A percentile compares a stretch with the other conserved stretches of the same genome.
Evolutionary conservation across 1,140 invertebrate genomes (phyloP).

Genomic region (Diachasmimorpha longicaudata): DNA sequence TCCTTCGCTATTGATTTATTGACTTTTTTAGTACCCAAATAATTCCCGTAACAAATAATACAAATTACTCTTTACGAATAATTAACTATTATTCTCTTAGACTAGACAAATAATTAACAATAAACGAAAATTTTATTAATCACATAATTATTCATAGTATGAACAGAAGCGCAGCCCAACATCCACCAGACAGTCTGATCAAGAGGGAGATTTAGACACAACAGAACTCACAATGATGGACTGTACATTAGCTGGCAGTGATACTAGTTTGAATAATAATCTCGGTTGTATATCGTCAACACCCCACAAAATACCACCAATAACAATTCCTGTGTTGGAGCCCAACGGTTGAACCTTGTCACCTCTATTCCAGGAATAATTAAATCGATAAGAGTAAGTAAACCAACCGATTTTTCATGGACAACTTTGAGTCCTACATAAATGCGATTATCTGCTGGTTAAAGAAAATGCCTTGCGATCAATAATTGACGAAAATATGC

Average conservation of each 20-base stretch:
- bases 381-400: not conserved
- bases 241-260: conserved; percentile 48
- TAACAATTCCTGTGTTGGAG: conserved; percentile 48
- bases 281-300: conserved; percentile 38
- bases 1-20: too few species aligned
- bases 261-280: conserved; percentile 57
- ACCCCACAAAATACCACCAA: conserved; percentile 41
- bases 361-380: not conserved
- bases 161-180: conserved; percentile 39
- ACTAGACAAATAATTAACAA: too few species aligned
- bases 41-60: too few species aligned
- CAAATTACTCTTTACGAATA: too few species aligned
- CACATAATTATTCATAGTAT: conserved; percentile 33
- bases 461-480: too few species aligned
- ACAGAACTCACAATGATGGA: conserved; percentile 54
- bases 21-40: conserved; percentile 13
- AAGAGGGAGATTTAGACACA: conserved; percentile 39
- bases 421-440: not conserved
- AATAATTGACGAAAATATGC: too few species aligned
- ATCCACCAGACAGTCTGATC: conserved; percentile 29
- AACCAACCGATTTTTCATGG: not conserved
- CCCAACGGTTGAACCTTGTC: conserved; percentile 53
- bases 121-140: not conserved
- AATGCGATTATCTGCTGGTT: not conserved
- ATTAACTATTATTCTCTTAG: too few species aligned